Evolutionary conservation across 2,113 vertebrate genomes (phyloP), one percentile per base, ranked within the genome.

Genomic region (Mustela lutreola): DNA sequence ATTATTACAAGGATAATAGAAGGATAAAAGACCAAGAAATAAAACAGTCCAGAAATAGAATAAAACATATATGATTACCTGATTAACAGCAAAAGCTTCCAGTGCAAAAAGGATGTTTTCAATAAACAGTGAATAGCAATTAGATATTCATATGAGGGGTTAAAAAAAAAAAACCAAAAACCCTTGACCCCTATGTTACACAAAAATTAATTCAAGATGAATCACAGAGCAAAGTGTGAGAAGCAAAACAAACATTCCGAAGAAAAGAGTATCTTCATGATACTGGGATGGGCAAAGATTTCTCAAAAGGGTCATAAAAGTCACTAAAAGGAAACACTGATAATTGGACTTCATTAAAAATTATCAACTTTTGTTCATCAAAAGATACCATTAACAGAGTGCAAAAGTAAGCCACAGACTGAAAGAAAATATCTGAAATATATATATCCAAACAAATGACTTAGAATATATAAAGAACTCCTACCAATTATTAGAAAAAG

Each of bases 381-480:
- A 58, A 96, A 88, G 4, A 70, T 36, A 67, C 14, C 50, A 65
- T 28, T 73, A 89, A 90, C 7, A 85, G 22, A 80, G 28, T 53
- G 28, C 7, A 94, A 94, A 88, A 89, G 36, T 11, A 70, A 92
- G 31, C 48, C n/a, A 75, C 15, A 70, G 12, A 87, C 39, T 50
- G 15, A 50, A 96, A 78, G 39, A 80, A 65, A 65, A 42, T 63
- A 56, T 33, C 21, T 85, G 58, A 42, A 84, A 48, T 50, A 90
- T 14, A 63, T 9, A 76, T 16, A 89, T 53, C 15, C 48, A 94
- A 75, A 84, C 33, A 91, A 70, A 63, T 62, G 19, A 94, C 45
- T 91, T 85, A 79, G n/a, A 83, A 94, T 73, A 95, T 16, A 84
- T 7, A 87, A 94, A 94, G 26, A 95, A 89, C 24, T 82, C 36